Base-by-base conservation (phyloP, 64 coral and sea anemone genomes). In the Stichodactyla helianthus region DNA sequence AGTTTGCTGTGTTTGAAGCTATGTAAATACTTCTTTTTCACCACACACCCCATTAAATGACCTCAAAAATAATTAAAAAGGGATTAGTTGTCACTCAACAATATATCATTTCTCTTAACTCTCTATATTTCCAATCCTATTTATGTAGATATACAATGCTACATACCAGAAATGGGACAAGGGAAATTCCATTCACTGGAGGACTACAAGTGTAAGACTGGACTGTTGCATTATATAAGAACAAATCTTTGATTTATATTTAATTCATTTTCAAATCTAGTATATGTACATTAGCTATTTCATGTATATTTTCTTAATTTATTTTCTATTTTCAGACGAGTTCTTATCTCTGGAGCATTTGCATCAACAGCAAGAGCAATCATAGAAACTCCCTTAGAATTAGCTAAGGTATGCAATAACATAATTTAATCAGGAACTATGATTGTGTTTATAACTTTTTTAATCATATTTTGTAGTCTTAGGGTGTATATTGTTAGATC, bases 1-100 rank as follows among this genome's bases (percentile, higher is more conserved):
- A 96, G 83, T 96, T 96, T 93, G 94, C 94, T 89, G 94, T 96
- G 76, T 96, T 96, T 88, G 94, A 96, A 82, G 94, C 94, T 5
- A 51, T 90, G 94, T 96, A 87, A 89, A 88, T 95, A 65, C 62
- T 22, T 1, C 19, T n/a, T 22, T n/a, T 65, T 22, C 35, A 44
- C 35, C 35, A 44, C 35, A 44, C 35, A 44, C 35, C 35, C 35
- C 35, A 44, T 44, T 44, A 44, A 44, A 44, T 44, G 2, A 44
- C 35, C 35, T 44, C 35, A 44, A 44, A 44, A 44, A 44, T 44
- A 44, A 44, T 44, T 44, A 44, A 44, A 44, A 44, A 44, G 35
- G 35, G 4, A 58, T 15, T 15, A 58, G 14, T 58, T 4, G 55
- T 9, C 8, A 58, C 14, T 58, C 14, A 58, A 15, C 8, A 58